Base-by-base conservation (phyloP, 2,797 vertebrate species). In the Hemitrygon akajei region DNA sequence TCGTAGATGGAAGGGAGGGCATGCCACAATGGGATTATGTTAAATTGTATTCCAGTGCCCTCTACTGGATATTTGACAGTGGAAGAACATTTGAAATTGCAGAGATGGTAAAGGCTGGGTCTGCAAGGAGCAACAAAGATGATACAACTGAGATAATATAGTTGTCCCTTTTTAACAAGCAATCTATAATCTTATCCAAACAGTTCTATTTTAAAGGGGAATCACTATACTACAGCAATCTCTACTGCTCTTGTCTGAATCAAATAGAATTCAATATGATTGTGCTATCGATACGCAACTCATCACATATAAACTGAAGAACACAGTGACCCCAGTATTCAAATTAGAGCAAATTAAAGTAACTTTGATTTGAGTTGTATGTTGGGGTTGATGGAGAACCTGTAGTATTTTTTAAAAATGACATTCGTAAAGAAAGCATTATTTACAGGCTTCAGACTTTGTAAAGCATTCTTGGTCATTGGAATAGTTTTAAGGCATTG, bases 41-140 rank as follows among this genome's bases (percentile, higher is more conserved):
- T 75, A 56, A 40, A 6, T 47, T 75, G 91, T 92, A 47, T 58
- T 76, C 73, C 73, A 93, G 66, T 93, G 91, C 91, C 73, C 73
- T 76, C 91, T 93, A 76, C 73, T 89, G 86, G 86, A 34, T 69
- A 10, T 11, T 89, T 34, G 10, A 69, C 86, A 66, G 18, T 34
- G n/a, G 7, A 37, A 37, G 6, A 37, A 89, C 2, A 20, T n/a
- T 66, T 63, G 7, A 87, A 58, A 66, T 63, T 60, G n/a, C n/a
- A 37, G 60, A 20, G 30, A 63, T 34, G 58, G 71, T 1, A 7
- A 66, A 84, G 14, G 60, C 16, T 37, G n/a, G 60, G 60, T 25
- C 4, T 30, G n/a, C 14, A 30, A 63, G 16, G 84, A 6, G 3
- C 14, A 7, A 69, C 86, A 37, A 89, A 89, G n/a, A 69, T 69